These are phyloP conservation scores for Merops nubicus DNA, from an alignment of 2,113 vertebrate genomes.

Conservation along the genomic window DNA sequence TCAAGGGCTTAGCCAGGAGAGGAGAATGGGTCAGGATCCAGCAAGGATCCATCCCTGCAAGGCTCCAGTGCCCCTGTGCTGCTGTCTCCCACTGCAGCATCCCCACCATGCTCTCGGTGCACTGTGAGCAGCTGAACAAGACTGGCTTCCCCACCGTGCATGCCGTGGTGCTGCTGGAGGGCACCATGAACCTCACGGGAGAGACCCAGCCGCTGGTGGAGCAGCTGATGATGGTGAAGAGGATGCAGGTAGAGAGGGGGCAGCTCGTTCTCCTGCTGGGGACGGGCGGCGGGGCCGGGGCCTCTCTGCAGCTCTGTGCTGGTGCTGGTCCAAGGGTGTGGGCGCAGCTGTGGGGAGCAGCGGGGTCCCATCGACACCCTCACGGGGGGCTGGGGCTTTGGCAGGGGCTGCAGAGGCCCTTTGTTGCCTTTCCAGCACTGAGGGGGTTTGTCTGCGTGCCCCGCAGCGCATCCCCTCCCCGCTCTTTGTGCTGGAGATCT, in stretches of 20 bases:
- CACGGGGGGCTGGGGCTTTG: neutral
- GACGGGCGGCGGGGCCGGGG: neutral
- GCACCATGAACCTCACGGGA: constrained; percentile 96
- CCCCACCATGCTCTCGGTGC: constrained; percentile 87
- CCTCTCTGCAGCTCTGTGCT: neutral
- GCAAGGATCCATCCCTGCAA: neutral
- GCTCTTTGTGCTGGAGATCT: constrained; percentile 93
- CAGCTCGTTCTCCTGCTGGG: neutral
- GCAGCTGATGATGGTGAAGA: constrained; percentile 97
- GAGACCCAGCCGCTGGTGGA: constrained; percentile 93
- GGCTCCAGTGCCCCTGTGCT: neutral
- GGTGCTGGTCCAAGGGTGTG: neutral
- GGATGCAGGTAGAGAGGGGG: constrained; percentile 89
- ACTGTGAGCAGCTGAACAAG: constrained; percentile 81
- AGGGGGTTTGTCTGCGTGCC: neutral
- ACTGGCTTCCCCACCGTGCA: constrained; percentile 93
- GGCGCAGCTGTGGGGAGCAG: neutral
- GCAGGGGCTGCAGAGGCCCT: neutral
- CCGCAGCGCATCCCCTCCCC: constrained; percentile 87
- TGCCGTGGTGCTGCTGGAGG: constrained; percentile 92
- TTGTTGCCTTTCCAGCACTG: neutral
- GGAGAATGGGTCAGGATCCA: neutral
- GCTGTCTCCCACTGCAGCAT: constrained; percentile 75
- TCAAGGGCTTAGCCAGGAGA: neutral
- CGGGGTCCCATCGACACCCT: neutral